A percentile compares a stretch with the other conserved stretches of the same genome.
phyloP scores from a whole-genome alignment of 2,797 vertebrate species.

The Micropoecilia bifurca region DNA sequence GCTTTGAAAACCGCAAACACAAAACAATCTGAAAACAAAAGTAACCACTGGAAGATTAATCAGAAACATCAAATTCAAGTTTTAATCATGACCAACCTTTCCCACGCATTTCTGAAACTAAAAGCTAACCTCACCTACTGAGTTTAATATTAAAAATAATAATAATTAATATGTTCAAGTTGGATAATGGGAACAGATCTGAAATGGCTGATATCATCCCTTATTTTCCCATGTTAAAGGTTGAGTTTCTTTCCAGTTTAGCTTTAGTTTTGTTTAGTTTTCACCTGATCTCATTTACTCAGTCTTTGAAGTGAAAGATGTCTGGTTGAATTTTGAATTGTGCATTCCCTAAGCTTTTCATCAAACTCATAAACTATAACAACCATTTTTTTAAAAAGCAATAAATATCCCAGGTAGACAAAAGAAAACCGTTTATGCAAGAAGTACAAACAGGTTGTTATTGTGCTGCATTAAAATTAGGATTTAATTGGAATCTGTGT shows the following conservation, averaged over 20 bases:
- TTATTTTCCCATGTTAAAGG: not conserved
- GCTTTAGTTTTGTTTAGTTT: not conserved
- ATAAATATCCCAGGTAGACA: not conserved
- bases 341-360: not conserved
- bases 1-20: not conserved
- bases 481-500: not conserved
- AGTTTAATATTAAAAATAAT: not conserved
- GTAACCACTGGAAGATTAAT: too few species aligned
- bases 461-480: not conserved
- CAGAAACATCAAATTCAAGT: not conserved
- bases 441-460: not conserved
- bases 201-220: not conserved
- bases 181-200: not conserved
- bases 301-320: not conserved
- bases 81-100: not conserved
- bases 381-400: not conserved
- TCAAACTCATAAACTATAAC: not conserved
- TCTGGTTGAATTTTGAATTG: not conserved
- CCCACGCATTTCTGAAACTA: not conserved
- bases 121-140: not conserved
- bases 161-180: not conserved
- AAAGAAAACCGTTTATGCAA: not conserved
- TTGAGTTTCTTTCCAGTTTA: not conserved
- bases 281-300: not conserved
- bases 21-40: not conserved